Evolutionary conservation across 2,888 invertebrate species (phyloP).

Genomic region (Actias luna): DNA sequence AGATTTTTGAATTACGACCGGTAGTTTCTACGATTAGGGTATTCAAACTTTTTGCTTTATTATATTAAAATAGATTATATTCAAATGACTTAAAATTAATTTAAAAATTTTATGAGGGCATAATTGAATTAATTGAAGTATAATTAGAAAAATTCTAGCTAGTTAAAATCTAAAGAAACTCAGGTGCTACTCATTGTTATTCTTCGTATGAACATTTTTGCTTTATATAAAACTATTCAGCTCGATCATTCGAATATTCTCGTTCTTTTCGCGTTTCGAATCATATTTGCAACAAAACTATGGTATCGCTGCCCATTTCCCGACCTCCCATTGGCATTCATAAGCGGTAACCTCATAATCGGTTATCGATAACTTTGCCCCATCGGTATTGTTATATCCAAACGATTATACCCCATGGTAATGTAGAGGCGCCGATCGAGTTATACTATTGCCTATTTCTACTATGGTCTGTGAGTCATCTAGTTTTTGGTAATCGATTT

Average conservation of each 20-base stretch:
- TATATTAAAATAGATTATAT: too few relatives aligned
- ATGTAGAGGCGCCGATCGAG: slow-evolving; percentile 5
- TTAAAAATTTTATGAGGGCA: too few relatives aligned
- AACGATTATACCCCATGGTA: slow-evolving; percentile 13
- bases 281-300: slow-evolving; percentile 5
- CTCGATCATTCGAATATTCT: not conserved
- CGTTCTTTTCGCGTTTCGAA: not conserved
- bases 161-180: too few relatives aligned
- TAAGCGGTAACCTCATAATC: slow-evolving; percentile 12
- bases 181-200: too few relatives aligned
- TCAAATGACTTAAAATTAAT: too few relatives aligned
- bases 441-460: slow-evolving; percentile 3
- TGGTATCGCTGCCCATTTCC: not conserved
- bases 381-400: slow-evolving; percentile 10
- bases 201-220: too few relatives aligned
- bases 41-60: too few relatives aligned
- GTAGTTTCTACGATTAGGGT: too few relatives aligned
- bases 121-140: too few relatives aligned
- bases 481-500: not conserved
- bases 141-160: too few relatives aligned
- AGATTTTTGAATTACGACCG: too few relatives aligned
- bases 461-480: not conserved
- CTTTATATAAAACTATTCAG: not conserved
- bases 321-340: slow-evolving; percentile 13
- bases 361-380: slow-evolving; percentile 11